A percentile compares a stretch with the other conserved stretches of the same genome.
Evolutionary conservation across 2,797 vertebrate species (phyloP).

Genomic region (Carapus acus): DNA sequence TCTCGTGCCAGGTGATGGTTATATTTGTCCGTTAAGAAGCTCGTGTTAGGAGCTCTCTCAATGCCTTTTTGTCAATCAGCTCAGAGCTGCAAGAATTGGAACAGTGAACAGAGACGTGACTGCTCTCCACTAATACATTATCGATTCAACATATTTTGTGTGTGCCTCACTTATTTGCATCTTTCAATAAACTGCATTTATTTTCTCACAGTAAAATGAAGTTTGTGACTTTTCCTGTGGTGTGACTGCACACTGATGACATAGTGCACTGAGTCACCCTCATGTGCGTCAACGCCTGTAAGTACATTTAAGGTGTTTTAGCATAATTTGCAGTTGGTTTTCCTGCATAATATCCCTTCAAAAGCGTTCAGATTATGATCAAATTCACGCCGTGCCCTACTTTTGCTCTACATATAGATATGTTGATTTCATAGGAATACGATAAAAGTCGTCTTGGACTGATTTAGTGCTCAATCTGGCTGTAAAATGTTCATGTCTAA

Average conservation of each 20-base stretch:
- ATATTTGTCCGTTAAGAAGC: constrained; percentile 20
- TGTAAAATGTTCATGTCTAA: too few species aligned
- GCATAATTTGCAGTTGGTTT: too few species aligned
- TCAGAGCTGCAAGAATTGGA: constrained; percentile 22
- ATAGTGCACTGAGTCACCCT: too few species aligned
- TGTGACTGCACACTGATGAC: constrained; percentile 8
- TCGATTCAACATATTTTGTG: constrained; percentile 49
- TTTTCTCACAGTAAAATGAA: constrained; percentile 65
- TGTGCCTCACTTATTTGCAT: constrained; percentile 55
- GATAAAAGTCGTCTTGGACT: too few species aligned
- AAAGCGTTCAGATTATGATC: too few species aligned
- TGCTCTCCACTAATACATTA: constrained; percentile 43
- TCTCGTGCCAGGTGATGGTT: constrained; percentile 23
- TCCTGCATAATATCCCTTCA: too few species aligned
- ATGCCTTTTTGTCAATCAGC: constrained; percentile 18
- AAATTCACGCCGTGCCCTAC: too few species aligned
- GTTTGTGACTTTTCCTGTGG: constrained; percentile 14
- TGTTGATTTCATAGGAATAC: too few species aligned
- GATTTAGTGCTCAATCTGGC: too few species aligned
- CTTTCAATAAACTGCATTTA: constrained; percentile 74
- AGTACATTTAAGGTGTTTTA: too few species aligned
- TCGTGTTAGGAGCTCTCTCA: background rate
- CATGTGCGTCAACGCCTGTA: too few species aligned
- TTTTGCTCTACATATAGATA: too few species aligned
- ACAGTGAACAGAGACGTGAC: constrained; percentile 14